phyloP scores from a whole-genome alignment of 2,113 vertebrate species.

The Mustela lutreola region DNA sequence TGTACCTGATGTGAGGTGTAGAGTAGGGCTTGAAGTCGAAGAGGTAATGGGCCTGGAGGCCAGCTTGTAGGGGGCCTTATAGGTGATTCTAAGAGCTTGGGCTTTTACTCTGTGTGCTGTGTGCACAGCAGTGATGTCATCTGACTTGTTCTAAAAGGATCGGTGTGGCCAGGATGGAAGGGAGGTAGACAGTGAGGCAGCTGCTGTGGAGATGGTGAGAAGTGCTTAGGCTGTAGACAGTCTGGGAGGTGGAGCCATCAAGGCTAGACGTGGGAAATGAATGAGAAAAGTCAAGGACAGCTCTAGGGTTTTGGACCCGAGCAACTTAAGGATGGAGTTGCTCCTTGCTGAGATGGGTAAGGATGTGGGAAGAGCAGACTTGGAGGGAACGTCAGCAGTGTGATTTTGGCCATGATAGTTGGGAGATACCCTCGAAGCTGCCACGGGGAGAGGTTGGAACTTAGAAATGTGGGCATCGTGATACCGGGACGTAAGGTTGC shows the following conservation, averaged over 20 bases:
- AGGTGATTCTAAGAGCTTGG: not conserved
- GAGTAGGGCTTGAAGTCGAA: not conserved
- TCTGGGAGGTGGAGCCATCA: not conserved
- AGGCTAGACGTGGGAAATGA: not conserved
- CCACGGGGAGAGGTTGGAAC: not conserved
- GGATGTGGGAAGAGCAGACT: not conserved
- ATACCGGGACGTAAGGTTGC: fast-evolving
- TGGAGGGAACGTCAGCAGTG: not conserved
- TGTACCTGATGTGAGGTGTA: not conserved
- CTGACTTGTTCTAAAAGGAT: constrained; percentile 30
- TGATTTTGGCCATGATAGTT: not conserved
- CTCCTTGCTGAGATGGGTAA: not conserved
- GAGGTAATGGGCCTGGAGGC: not conserved
- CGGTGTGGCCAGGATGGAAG: not conserved
- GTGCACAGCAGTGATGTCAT: not conserved
- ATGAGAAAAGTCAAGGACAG: not conserved
- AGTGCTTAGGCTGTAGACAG: not conserved
- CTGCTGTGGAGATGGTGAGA: not conserved
- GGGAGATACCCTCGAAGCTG: not conserved
- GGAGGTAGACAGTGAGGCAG: not conserved
- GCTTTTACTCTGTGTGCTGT: not conserved
- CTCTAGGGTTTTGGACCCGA: not conserved
- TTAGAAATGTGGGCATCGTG: not conserved
- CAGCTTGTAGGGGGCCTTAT: not conserved
- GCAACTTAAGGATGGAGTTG: not conserved